phyloP scores from a whole-genome alignment of 1,140 invertebrate species.

The Sesamia nonagrioides region DNA sequence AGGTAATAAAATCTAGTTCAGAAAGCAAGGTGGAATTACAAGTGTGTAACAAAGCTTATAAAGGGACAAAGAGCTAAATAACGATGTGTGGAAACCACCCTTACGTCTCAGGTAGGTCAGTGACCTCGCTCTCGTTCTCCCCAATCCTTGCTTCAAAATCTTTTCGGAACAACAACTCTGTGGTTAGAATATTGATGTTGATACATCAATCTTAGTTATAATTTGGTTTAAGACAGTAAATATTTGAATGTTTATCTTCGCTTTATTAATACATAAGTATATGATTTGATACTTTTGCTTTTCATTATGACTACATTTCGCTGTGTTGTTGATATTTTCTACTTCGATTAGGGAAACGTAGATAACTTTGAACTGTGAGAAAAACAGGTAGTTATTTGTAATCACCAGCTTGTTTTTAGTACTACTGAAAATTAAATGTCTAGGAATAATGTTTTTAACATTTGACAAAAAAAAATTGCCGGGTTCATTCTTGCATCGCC shows the following conservation, averaged over 20 bases:
- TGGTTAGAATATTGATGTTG: constrained; percentile 44
- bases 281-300: no score
- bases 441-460: no score
- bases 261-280: no score
- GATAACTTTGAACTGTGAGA: no score
- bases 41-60: constrained; percentile 72
- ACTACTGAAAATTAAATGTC: no score
- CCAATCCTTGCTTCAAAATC: constrained; percentile 24
- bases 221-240: neutral
- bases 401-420: no score
- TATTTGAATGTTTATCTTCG: neutral
- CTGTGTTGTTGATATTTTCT: no score
- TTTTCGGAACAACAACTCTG: constrained; percentile 27
- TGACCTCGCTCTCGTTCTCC: constrained; percentile 55
- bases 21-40: constrained; percentile 69
- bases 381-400: no score
- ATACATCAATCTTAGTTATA: constrained; percentile 13
- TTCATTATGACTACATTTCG: no score
- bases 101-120: constrained; percentile 59
- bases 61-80: constrained; percentile 70
- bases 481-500: no score
- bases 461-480: no score
- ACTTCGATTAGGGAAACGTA: no score
- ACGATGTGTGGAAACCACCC: constrained; percentile 63
- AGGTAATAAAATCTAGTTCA: constrained; percentile 58